Base-by-base conservation (phyloP, 2,888 invertebrate species). In the Timandra comae region DNA sequence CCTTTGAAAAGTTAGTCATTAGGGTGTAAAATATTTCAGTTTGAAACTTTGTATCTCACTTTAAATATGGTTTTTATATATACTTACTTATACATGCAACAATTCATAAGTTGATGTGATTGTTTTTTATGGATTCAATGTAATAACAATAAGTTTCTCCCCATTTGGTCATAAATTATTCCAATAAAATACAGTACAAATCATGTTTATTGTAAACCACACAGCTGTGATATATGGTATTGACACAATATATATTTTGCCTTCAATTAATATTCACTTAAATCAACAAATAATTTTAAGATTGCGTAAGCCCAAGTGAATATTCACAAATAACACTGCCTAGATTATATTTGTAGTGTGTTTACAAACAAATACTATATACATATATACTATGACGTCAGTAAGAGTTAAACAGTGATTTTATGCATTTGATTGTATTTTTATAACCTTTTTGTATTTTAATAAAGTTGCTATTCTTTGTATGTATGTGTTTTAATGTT, bases 391-490 rank as follows among this genome's bases (percentile, higher is more conserved):
- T n/a, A n/a, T n/a, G n/a, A n/a, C n/a, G n/a, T n/a, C n/a, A n/a
- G n/a, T n/a, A n/a, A n/a, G n/a, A n/a, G 16, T 16, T 16, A 16
- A 76, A 72, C 81, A 81, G 82, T 82, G 82, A 81, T 80, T 69
- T 63, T 70, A 73, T 72, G 81, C 84, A 85, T 84, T 84, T 84
- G 77, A 85, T 84, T 84, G 84, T 84, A 85, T 84, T 85, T 80
- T 82, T 82, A 80, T 79, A 84, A 75, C 74, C 72, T 80, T 82
- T 80, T 84, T 84, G 79, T 82, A 80, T 80, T 82, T 82, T 81
- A 82, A 85, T 85, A 85, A 85, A 85, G 81, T 84, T 85, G 77
- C 82, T 84, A 85, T 84, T 81, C 81, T 80, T 78, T 68, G 75
- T 73, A 29, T 22, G 62, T 44, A 53, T 41, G 71, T 64, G 76